Evolutionary conservation across 1,140 invertebrate genomes (phyloP).

Genomic region (Charaxes varanes): DNA sequence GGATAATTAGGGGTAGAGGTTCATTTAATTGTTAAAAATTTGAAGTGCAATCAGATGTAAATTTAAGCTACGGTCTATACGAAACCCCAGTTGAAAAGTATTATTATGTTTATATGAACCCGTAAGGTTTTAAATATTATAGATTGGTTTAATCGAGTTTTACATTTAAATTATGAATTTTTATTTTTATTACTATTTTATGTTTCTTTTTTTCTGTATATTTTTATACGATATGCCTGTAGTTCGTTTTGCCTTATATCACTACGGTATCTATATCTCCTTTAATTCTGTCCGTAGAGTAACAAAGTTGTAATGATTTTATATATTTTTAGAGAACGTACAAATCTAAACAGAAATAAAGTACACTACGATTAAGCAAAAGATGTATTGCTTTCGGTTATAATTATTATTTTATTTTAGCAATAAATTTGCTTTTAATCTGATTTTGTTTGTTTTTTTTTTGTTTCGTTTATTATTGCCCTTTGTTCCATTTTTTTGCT

Average conservation of each 20-base stretch:
- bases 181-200: conserved; percentile 61
- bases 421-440: conserved; percentile 75
- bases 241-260: conserved; percentile 9
- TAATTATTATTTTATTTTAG: conserved; percentile 72
- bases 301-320: conserved; percentile 29
- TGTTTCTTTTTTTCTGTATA: conserved; percentile 46
- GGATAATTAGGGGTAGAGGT: conserved; percentile 43
- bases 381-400: conserved; percentile 65
- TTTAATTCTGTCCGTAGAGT: conserved; percentile 16
- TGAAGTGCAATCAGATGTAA: conserved; percentile 69
- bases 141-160: conserved; percentile 62
- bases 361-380: conserved; percentile 49
- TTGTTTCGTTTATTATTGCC: conserved; percentile 58
- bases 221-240: conserved; percentile 32
- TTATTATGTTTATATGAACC: conserved; percentile 72
- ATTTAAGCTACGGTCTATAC: conserved; percentile 55
- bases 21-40: conserved; percentile 65
- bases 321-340: conserved; percentile 49
- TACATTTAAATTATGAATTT: conserved; percentile 68
- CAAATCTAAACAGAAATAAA: conserved; percentile 47
- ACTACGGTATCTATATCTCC: background rate
- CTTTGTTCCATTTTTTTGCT: conserved; percentile 38
- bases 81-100: conserved; percentile 68
- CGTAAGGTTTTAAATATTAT: conserved; percentile 69
- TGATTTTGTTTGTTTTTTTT: conserved; percentile 62